Percentiles rank a stretch among this genome's conserved stretches.
Evolutionary conservation across 1,140 invertebrate species (phyloP).

Genomic region (Tyrophagus putrescentiae): DNA sequence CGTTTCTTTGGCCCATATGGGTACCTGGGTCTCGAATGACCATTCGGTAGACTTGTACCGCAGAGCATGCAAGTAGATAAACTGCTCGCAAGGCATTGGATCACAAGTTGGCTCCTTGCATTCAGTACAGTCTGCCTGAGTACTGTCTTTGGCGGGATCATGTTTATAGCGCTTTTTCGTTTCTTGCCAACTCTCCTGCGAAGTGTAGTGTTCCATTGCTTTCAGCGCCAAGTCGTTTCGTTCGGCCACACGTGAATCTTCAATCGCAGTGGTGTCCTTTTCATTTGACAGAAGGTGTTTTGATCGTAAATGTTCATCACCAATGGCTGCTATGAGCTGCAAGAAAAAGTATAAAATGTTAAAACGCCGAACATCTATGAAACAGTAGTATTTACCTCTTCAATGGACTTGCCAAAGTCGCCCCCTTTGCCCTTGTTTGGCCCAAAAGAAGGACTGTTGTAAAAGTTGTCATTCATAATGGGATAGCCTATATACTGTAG

Average conservation of each 20-base stretch:
- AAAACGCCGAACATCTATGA: neutral
- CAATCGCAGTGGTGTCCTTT: too few species aligned
- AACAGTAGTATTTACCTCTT: slow-evolving; percentile 42
- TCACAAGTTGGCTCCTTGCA: slow-evolving; percentile 79
- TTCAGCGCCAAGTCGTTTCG: slow-evolving; percentile 14
- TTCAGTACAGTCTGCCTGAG: slow-evolving; percentile 75
- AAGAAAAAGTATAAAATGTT: neutral
- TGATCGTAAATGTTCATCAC: slow-evolving; percentile 78
- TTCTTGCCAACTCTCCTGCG: slow-evolving; percentile 15
- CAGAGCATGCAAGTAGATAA: slow-evolving; percentile 90
- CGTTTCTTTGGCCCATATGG: slow-evolving; percentile 66
- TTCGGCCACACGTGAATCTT: too few species aligned
- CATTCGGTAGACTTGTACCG: slow-evolving; percentile 75
- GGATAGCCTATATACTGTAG: slow-evolving; percentile 92
- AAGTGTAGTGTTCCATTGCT: slow-evolving; percentile 23
- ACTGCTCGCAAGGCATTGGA: slow-evolving; percentile 69
- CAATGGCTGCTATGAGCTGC: slow-evolving; percentile 61
- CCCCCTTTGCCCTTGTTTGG: slow-evolving; percentile 79
- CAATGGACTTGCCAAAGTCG: slow-evolving; percentile 73
- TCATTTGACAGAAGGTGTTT: too few species aligned
- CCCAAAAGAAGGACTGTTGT: slow-evolving; percentile 69
- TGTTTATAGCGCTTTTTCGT: slow-evolving; percentile 33
- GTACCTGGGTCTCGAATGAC: slow-evolving; percentile 72
- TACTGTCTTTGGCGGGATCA: slow-evolving; percentile 54
- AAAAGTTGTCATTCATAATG: slow-evolving; percentile 89